Evolutionary conservation across 2,888 invertebrate genomes (phyloP).

Genomic region (Eupithecia insigniata): DNA sequence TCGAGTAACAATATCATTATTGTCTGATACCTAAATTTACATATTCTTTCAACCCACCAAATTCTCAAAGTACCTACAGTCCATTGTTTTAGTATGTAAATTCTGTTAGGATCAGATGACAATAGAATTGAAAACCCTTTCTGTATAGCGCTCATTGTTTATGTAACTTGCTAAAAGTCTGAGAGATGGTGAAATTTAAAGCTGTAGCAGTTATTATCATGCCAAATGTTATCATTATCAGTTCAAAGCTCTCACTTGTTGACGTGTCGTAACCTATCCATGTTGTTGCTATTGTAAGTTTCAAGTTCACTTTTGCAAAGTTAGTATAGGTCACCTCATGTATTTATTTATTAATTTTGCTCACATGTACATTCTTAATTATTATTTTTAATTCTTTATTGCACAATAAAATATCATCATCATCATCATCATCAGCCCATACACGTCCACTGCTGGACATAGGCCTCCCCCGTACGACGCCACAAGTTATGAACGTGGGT

Average conservation of each 20-base stretch:
- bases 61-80: conserved; percentile 33
- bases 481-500: too few species aligned
- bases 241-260: not conserved
- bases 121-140: conserved; percentile 39
- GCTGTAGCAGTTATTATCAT: not conserved
- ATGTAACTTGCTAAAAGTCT: conserved; percentile 33
- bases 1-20: conserved; percentile 26
- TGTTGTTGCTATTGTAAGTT: not conserved
- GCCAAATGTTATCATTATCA: not conserved
- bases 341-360: too few species aligned
- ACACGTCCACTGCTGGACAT: too few species aligned
- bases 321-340: not conserved
- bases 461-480: too few species aligned
- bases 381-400: too few species aligned
- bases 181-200: conserved; percentile 5
- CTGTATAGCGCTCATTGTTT: conserved; percentile 32
- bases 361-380: too few species aligned
- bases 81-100: conserved; percentile 40
- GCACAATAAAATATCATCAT: too few species aligned
- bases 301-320: conserved; percentile 1
- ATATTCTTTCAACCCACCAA: conserved; percentile 35
- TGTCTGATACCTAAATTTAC: conserved; percentile 37
- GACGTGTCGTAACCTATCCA: not conserved
- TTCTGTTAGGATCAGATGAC: conserved; percentile 37
- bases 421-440: too few species aligned